phyloP scores from a whole-genome alignment of 2,797 vertebrate species.

The Furcifer pardalis region DNA sequence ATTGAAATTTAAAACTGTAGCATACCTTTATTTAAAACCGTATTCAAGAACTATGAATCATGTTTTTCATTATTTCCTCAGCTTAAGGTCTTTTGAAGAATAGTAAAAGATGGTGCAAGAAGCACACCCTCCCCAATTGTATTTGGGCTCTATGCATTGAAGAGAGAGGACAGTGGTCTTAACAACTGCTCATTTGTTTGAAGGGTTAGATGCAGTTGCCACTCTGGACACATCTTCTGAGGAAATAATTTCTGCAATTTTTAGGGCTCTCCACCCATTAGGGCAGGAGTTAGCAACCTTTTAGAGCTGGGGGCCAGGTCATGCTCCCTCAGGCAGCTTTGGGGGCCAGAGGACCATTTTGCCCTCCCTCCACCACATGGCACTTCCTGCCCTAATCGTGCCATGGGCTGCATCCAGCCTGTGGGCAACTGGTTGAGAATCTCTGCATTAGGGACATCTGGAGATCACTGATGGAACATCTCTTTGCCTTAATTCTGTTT shows the following conservation, averaged over 20 bases:
- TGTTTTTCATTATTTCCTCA: background rate
- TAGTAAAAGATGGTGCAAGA: background rate
- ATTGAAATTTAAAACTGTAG: no score
- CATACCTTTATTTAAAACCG: no score
- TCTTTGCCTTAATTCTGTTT: conserved; percentile 49
- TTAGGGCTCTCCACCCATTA: conserved; percentile 30
- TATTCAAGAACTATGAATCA: no score
- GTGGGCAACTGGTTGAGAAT: no score
- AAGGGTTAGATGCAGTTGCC: conserved; percentile 17
- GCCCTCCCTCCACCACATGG: no score
- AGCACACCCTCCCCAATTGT: background rate
- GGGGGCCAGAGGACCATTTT: no score
- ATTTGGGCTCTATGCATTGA: background rate
- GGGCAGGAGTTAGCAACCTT: no score
- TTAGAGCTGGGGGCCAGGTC: no score
- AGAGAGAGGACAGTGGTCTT: conserved; percentile 23
- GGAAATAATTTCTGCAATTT: conserved; percentile 33
- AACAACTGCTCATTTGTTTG: background rate
- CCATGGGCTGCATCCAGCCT: no score
- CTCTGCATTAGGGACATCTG: background rate
- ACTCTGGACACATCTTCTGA: background rate
- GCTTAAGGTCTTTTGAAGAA: background rate
- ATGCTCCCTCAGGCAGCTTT: no score
- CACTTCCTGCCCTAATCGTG: no score
- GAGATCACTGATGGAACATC: conserved; percentile 33